Base-by-base conservation (phyloP, 2,113 vertebrate genomes). In the Spea bombifrons region DNA sequence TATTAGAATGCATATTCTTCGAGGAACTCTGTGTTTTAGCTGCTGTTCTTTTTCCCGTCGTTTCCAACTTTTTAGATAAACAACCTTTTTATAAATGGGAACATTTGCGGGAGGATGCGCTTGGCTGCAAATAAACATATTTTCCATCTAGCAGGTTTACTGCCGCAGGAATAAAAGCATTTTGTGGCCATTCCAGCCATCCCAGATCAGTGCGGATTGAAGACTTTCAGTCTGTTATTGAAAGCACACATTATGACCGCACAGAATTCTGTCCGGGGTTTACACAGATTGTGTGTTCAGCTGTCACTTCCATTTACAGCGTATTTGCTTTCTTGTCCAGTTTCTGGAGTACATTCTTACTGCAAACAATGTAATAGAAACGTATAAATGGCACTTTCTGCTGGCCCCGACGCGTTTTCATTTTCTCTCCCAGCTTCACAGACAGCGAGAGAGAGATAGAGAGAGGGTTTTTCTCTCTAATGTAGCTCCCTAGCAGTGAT, bases 261-360 rank as follows among this genome's bases (percentile, higher is more conserved):
- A 46, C 13, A 45, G 30, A 44, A 66, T 66, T 43, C 30, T 66
- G 30, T 10, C 64, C 6, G 8, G 4, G 44, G 66, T 3, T 68
- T 68, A n/a, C 66, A 61, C 59, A 61, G 59, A 13, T 13, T 15
- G 59, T 61, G 59, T 61, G 59, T n/a, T n/a, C 67, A 50, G 48
- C 15, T 48, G 66, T 47, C 66, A 3, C 12, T 5, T 5, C 8
- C 52, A 44, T 53, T 61, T 59, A 61, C n/a, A n/a, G 5, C 65
- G 5, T 16, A 43, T 75, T 55, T 45, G 53, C 52, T 59, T 66
- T 70, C 66, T 61, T 30, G 66, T 77, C 16, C 66, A 70, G 66
- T 61, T 63, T n/a, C 63, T 5, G 61, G 30, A 64, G 30, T 47
- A 15, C 12, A 53, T 50, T 45, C 16, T 49, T 44, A 63, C 47